Evolutionary conservation across 2,113 vertebrate species (phyloP).

Genomic region (Sinosuthora webbiana): DNA sequence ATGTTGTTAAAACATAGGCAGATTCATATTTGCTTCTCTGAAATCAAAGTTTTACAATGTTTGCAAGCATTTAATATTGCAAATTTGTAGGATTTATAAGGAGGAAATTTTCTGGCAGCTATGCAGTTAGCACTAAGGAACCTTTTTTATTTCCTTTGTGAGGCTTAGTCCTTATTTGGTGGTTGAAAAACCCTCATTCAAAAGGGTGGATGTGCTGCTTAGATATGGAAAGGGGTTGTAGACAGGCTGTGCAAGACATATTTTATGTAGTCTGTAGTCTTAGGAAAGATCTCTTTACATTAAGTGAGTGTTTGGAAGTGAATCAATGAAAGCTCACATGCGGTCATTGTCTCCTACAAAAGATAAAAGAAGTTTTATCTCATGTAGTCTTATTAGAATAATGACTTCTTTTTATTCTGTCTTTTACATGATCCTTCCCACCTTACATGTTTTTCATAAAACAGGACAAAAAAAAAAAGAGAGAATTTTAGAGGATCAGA

Average conservation of each 20-base stretch:
- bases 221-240: neutral
- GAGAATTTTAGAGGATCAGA: neutral
- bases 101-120: neutral
- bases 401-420: neutral
- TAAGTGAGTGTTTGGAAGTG: neutral
- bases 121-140: neutral
- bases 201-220: neutral
- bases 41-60: neutral
- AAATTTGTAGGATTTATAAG: neutral
- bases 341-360: neutral
- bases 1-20: neutral
- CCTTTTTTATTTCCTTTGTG: neutral
- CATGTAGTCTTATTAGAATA: neutral
- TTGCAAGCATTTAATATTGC: constrained; percentile 11
- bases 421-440: neutral
- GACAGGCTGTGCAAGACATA: accelerated
- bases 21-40: neutral
- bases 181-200: neutral
- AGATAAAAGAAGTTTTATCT: neutral
- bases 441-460: accelerated
- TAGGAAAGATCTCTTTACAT: neutral
- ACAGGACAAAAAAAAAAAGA: no score
- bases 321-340: neutral
- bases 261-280: neutral
- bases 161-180: neutral